Percentiles rank a stretch among this genome's conserved stretches.
Evolutionary conservation across 2,113 vertebrate species (phyloP).

Genomic region (Trematomus loennbergii): DNA sequence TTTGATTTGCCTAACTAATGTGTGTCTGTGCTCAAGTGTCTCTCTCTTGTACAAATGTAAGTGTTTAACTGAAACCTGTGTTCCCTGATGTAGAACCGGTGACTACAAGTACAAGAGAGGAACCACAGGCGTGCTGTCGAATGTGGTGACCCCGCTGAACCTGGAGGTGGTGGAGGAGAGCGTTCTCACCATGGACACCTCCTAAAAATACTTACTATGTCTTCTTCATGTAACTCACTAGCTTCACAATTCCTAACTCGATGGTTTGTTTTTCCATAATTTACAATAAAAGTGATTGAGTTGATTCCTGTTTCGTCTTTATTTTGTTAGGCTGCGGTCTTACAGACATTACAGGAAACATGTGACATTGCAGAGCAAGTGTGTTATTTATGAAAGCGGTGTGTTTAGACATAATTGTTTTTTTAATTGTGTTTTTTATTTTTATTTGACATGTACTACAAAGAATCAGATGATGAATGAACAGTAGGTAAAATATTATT

Average conservation of each 20-base stretch:
- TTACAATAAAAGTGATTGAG: conserved; percentile 76
- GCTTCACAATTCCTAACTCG: conserved; percentile 2
- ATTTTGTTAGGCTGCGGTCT: no score
- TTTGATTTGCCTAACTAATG: neutral
- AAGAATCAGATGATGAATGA: no score
- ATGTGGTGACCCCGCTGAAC: conserved; percentile 76
- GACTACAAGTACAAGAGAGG: conserved; percentile 86
- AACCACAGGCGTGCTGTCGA: conserved; percentile 85
- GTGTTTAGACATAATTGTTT: no score
- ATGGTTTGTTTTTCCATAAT: conserved; percentile 57
- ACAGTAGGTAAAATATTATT: no score
- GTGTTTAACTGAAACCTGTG: neutral
- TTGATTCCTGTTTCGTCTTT: conserved; percentile 9
- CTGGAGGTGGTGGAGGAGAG: conserved; percentile 88
- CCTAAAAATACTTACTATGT: conserved; percentile 64
- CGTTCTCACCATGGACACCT: conserved; percentile 90
- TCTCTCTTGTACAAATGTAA: neutral
- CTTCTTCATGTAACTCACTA: conserved; percentile 1
- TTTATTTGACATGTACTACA: no score
- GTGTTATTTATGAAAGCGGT: no score
- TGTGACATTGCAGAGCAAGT: no score
- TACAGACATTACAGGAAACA: no score
- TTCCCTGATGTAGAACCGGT: conserved; percentile 72
- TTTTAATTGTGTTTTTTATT: no score
- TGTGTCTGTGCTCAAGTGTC: conserved; percentile 13